phyloP scores from a whole-genome alignment of 2,888 invertebrate genomes.

The Odontocolon sp. region DNA sequence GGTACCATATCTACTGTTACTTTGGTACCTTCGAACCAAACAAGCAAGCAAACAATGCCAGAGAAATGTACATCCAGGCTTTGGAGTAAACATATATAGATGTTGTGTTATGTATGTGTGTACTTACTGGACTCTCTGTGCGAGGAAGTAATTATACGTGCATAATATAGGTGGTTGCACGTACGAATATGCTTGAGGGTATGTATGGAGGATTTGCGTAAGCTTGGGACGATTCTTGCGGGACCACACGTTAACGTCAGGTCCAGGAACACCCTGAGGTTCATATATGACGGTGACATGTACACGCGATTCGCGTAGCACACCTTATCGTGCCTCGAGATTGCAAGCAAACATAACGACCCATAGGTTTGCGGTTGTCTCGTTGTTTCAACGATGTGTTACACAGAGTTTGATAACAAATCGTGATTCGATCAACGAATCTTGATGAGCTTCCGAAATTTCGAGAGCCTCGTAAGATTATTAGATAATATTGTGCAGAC shows the following conservation, averaged over 20 bases:
- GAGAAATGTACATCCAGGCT: conserved; percentile 11
- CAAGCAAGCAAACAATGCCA: conserved; percentile 13
- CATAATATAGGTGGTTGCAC: background rate
- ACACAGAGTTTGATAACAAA: background rate
- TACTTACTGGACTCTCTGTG: background rate
- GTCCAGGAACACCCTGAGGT: conserved; percentile 3
- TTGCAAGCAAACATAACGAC: background rate
- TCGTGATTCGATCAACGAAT: background rate
- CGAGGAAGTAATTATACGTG: conserved; percentile 18
- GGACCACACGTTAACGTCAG: conserved; percentile 9
- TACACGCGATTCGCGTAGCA: background rate
- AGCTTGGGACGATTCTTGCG: background rate
- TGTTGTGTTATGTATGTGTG: background rate
- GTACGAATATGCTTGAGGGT: background rate
- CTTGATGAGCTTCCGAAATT: background rate
- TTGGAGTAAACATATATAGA: conserved; percentile 29
- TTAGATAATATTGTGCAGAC: background rate
- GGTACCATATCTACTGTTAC: background rate
- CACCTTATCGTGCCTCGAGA: background rate
- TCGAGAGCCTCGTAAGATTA: background rate
- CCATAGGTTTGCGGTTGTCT: background rate
- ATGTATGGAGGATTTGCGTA: conserved; percentile 3
- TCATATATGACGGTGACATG: background rate
- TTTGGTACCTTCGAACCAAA: no score
- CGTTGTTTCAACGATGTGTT: background rate